Percentiles rank a stretch among this genome's conserved stretches.
phyloP scores from a whole-genome alignment of 2,113 vertebrate species.

The Silurus meridionalis region DNA sequence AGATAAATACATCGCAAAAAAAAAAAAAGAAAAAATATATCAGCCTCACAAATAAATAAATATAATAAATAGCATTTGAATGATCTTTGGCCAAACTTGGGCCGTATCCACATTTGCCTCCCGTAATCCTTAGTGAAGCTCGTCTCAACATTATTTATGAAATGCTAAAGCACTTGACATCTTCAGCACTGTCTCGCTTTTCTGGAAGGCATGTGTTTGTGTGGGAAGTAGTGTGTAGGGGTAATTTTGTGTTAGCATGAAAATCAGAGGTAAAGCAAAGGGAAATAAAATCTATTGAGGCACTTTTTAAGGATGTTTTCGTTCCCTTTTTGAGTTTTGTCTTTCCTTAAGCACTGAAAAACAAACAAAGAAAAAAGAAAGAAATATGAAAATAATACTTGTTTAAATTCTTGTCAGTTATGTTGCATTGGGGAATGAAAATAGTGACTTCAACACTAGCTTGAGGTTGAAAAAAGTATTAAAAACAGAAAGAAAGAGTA shows the following conservation, averaged over 20 bases:
- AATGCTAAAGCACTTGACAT: conserved; percentile 27
- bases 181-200: conserved; percentile 11
- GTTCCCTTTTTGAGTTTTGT: conserved; percentile 28
- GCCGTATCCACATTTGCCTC: conserved; percentile 56
- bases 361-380: conserved; percentile 43
- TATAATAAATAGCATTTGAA: conserved; percentile 78
- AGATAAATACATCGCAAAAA: conserved; percentile 74
- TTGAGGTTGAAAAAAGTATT: not conserved
- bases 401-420: not conserved
- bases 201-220: conserved; percentile 10
- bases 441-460: not conserved
- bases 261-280: conserved; percentile 48
- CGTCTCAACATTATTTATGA: conserved; percentile 44
- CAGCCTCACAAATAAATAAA: conserved; percentile 72
- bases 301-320: conserved; percentile 76
- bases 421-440: not conserved
- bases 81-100: conserved; percentile 73
- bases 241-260: conserved; percentile 33
- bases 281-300: conserved; percentile 70
- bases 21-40: conserved; percentile 32
- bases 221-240: conserved; percentile 20
- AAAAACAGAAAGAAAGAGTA: conserved; percentile 38
- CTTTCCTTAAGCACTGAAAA: conserved; percentile 50
- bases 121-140: conserved; percentile 38
- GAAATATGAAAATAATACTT: conserved; percentile 60